Conservation (phyloP, 1,140 invertebrate genomes). For the Aricia agestis region DNA sequence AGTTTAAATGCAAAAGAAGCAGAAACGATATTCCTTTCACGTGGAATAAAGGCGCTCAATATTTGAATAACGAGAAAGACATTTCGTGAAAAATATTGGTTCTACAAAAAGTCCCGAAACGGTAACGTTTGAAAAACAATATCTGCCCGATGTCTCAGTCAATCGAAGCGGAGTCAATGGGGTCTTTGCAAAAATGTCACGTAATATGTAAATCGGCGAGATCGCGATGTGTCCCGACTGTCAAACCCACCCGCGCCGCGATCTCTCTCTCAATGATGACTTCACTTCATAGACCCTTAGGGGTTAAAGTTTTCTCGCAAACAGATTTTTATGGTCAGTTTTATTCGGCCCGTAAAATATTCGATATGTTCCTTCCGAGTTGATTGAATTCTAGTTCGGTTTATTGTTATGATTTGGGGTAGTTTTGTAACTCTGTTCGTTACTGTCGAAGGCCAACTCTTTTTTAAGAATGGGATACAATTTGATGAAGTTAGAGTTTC, state of each 20-base stretch:
- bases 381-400: background rate
- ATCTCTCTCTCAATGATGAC: constrained; percentile 55
- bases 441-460: background rate
- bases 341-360: constrained; percentile 3
- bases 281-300: constrained; percentile 42
- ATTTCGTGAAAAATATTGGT: background rate
- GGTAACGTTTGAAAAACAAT: constrained; percentile 67
- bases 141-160: constrained; percentile 66
- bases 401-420: background rate
- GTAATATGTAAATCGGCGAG: constrained; percentile 75
- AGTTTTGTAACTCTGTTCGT: background rate
- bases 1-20: background rate
- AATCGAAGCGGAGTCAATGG: constrained; percentile 66
- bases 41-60: background rate
- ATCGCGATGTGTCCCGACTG: constrained; percentile 70
- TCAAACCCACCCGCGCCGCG: constrained; percentile 58
- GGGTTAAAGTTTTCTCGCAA: constrained; percentile 37
- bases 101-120: constrained; percentile 6
- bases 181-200: constrained; percentile 70
- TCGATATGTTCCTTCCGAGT: constrained; percentile 8
- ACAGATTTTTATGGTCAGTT: constrained; percentile 18
- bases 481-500: background rate
- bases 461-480: background rate
- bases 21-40: background rate
- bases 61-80: background rate